Evolutionary conservation across 2,888 invertebrate genomes (phyloP).

Genomic region (Xylocampa areola): DNA sequence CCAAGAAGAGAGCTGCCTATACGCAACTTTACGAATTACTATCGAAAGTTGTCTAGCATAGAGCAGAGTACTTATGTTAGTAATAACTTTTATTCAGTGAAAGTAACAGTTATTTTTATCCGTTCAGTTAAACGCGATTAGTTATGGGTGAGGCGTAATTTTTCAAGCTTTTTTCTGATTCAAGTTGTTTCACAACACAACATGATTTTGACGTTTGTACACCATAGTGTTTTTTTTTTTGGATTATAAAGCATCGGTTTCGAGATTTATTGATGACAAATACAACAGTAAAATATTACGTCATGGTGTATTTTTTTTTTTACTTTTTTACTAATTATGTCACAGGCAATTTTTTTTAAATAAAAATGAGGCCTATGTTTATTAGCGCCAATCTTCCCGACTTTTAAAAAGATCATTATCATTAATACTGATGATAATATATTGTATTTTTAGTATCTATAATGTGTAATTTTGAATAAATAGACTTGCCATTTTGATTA

Average conservation of each 20-base stretch:
- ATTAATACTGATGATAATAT: no score
- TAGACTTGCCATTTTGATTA: no score
- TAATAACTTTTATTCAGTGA: conserved; percentile 43
- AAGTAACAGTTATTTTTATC: conserved; percentile 48
- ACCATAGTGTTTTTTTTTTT: conserved; percentile 18
- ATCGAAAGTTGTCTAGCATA: conserved; percentile 41
- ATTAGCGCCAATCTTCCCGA: no score
- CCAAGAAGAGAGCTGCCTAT: not conserved
- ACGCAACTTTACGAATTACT: conserved; percentile 20
- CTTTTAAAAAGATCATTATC: no score
- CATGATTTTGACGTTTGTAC: conserved; percentile 19
- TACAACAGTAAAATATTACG: no score
- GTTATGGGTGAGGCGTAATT: conserved; percentile 47
- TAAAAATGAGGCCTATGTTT: no score
- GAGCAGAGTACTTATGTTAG: conserved; percentile 31
- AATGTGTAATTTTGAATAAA: no score
- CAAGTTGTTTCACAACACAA: conserved; percentile 44
- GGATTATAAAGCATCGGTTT: conserved; percentile 15
- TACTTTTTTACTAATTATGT: no score
- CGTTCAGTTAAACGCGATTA: conserved; percentile 37
- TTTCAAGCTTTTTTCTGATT: conserved; percentile 49
- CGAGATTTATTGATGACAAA: no score
- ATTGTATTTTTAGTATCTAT: no score
- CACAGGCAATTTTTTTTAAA: no score
- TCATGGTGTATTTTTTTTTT: no score